phyloP scores from a whole-genome alignment of 1,140 invertebrate genomes.

The Chrysopa pallens region DNA sequence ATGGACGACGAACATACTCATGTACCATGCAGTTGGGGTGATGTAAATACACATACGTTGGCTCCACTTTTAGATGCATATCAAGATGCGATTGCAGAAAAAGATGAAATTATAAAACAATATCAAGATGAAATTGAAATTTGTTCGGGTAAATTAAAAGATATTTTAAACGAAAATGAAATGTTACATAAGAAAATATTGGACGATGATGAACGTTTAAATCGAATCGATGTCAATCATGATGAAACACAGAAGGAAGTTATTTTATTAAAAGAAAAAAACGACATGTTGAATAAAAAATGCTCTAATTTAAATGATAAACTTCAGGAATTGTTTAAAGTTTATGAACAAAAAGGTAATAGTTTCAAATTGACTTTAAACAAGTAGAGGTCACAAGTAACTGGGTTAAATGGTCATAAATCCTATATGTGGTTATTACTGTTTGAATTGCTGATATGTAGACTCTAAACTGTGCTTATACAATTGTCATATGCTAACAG shows the following conservation, averaged over 20 bases:
- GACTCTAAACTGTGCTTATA: no score
- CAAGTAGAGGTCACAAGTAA: no score
- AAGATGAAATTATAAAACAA: conserved; percentile 38
- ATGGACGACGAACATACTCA: conserved; percentile 14
- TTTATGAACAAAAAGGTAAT: conserved; percentile 34
- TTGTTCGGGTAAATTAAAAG: conserved; percentile 39
- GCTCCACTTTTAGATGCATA: conserved; percentile 47
- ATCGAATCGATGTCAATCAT: conserved; percentile 25
- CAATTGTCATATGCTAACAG: no score
- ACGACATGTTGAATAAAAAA: conserved; percentile 31
- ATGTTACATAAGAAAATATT: conserved; percentile 24
- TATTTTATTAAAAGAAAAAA: conserved; percentile 34
- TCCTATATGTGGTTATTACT: no score
- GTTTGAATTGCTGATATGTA: no score
- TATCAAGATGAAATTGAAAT: conserved; percentile 37
- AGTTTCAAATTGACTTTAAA: no score
- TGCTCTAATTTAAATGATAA: conserved; percentile 35
- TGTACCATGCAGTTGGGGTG: conserved; percentile 26
- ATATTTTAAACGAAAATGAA: conserved; percentile 42
- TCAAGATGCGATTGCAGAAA: conserved; percentile 42
- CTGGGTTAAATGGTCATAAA: no score
- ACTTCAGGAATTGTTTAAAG: conserved; percentile 33
- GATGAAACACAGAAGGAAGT: conserved; percentile 28
- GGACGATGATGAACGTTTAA: conserved; percentile 31
- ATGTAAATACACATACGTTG: conserved; percentile 31